phyloP scores from a whole-genome alignment of 2,888 invertebrate genomes.

The Drosophila pseudotakahashii region DNA sequence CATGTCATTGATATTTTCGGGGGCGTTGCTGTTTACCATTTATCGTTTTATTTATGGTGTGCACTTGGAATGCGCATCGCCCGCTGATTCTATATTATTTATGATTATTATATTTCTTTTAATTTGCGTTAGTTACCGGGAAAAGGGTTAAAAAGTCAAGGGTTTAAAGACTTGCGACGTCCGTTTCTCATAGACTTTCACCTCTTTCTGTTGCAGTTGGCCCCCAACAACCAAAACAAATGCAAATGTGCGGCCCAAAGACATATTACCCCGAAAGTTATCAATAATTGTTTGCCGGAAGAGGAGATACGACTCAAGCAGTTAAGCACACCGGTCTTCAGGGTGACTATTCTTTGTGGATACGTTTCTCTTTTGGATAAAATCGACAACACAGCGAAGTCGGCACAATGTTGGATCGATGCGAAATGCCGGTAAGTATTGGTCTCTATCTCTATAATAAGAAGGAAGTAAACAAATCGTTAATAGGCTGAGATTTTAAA shows the following conservation, averaged over 20 bases:
- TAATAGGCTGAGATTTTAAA: neutral
- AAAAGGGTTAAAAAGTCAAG: slow-evolving; percentile 75
- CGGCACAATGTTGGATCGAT: slow-evolving; percentile 81
- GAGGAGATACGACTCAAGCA: slow-evolving; percentile 56
- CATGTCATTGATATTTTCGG: slow-evolving; percentile 57
- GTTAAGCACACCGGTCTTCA: slow-evolving; percentile 42
- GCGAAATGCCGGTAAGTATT: slow-evolving; percentile 82
- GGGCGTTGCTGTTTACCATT: slow-evolving; percentile 41
- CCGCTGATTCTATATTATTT: slow-evolving; percentile 43
- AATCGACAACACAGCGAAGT: slow-evolving; percentile 47
- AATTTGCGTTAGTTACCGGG: slow-evolving; percentile 46
- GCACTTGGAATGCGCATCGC: slow-evolving; percentile 62
- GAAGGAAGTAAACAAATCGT: neutral
- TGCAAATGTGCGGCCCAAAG: slow-evolving; percentile 77
- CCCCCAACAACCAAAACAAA: slow-evolving; percentile 55
- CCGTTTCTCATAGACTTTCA: slow-evolving; percentile 16
- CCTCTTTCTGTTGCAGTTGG: slow-evolving; percentile 61
- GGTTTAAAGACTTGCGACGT: slow-evolving; percentile 57
- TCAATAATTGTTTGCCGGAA: slow-evolving; percentile 52
- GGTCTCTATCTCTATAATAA: neutral
- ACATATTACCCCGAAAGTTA: slow-evolving; percentile 67
- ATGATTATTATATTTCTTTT: slow-evolving; percentile 32
- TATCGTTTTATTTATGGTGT: slow-evolving; percentile 65
- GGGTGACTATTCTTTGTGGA: slow-evolving; percentile 51
- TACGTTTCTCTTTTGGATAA: slow-evolving; percentile 49